phyloP scores from a whole-genome alignment of 1,140 invertebrate genomes.

The Danaus melanippus region DNA sequence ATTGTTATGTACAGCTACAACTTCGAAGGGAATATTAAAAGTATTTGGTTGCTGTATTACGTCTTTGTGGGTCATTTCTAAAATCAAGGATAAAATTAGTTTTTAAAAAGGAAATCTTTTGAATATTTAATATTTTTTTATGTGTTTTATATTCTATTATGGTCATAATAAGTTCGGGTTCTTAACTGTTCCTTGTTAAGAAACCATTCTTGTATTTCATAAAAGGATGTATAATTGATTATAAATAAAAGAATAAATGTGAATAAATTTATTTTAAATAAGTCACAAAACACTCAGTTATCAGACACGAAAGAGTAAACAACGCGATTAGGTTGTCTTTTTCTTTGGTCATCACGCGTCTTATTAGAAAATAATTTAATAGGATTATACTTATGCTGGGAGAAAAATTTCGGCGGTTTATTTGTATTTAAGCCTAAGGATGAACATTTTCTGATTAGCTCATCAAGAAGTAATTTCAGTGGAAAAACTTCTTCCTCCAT shows the following conservation, averaged over 20 bases:
- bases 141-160: no score
- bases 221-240: neutral
- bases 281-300: slow-evolving; percentile 16
- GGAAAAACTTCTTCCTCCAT: slow-evolving; percentile 51
- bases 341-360: slow-evolving; percentile 11
- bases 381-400: slow-evolving; percentile 3
- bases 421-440: slow-evolving; percentile 27
- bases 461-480: slow-evolving; percentile 38
- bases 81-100: no score
- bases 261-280: no score
- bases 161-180: no score
- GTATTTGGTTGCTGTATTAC: no score
- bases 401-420: slow-evolving; percentile 3
- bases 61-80: no score
- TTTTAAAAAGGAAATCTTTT: no score
- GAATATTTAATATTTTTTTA: no score
- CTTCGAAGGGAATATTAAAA: slow-evolving; percentile 37
- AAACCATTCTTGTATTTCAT: no score
- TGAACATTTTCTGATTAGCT: slow-evolving; percentile 41
- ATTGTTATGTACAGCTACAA: slow-evolving; percentile 33
- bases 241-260: no score
- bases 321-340: slow-evolving; percentile 44
- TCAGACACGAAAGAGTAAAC: slow-evolving; percentile 52
- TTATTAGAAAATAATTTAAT: slow-evolving; percentile 9
- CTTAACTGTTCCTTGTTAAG: no score